Conservation (phyloP, 2,888 invertebrate species). For the Actias luna region DNA sequence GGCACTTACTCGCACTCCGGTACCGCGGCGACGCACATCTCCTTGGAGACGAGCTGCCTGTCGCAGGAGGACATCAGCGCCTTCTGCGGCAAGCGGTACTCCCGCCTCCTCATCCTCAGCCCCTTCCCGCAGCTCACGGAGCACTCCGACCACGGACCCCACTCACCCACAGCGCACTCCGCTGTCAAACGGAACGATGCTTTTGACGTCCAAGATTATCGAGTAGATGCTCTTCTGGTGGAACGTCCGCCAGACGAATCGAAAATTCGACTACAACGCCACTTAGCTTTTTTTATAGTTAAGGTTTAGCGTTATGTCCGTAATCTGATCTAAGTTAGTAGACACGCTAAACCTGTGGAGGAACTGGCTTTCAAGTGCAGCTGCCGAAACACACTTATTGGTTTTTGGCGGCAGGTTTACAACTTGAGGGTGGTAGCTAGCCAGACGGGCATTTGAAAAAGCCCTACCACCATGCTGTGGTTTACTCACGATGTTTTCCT, state of each 20-base stretch:
- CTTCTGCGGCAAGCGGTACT: conserved; percentile 86
- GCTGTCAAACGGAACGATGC: conserved; percentile 69
- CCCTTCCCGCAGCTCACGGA: conserved; percentile 95
- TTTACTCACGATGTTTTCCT: too few relatives aligned
- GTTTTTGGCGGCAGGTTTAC: too few relatives aligned
- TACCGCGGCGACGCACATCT: conserved; percentile 92
- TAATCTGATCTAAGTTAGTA: too few relatives aligned
- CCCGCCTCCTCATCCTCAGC: conserved; percentile 87
- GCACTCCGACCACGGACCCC: conserved; percentile 90
- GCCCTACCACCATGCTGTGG: too few relatives aligned
- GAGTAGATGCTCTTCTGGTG: not conserved
- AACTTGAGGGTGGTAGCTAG: too few relatives aligned
- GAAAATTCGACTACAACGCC: too few relatives aligned
- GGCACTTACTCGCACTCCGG: conserved; percentile 87
- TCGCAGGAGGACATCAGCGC: conserved; percentile 87
- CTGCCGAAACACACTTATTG: too few relatives aligned
- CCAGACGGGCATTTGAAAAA: too few relatives aligned
- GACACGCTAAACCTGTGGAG: too few relatives aligned
- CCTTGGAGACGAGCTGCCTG: conserved; percentile 90
- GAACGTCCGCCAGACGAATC: not conserved
- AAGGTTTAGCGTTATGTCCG: too few relatives aligned
- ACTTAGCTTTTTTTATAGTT: too few relatives aligned
- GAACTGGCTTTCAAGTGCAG: too few relatives aligned
- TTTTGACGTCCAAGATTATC: not conserved
- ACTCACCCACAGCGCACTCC: conserved; percentile 90